Conservation (phyloP, 2,888 invertebrate species). For the Epirrhoe alternata region DNA sequence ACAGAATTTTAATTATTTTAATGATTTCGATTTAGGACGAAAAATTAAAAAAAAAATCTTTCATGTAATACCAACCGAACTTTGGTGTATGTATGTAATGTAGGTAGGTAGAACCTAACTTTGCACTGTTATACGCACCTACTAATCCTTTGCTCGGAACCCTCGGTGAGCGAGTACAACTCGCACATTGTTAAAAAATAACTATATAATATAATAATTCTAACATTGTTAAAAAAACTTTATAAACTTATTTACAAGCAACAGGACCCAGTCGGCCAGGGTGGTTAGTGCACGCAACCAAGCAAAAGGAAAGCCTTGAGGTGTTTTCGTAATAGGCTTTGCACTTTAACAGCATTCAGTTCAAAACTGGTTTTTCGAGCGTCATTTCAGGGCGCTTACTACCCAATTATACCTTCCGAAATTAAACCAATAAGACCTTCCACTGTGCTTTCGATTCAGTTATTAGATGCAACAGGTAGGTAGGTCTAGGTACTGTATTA, state of each 20-base stretch:
- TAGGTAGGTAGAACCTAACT: no score
- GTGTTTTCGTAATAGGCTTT: conserved; percentile 26
- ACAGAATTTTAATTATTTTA: no score
- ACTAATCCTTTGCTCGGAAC: no score
- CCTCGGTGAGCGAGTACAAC: no score
- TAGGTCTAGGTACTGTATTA: conserved; percentile 9
- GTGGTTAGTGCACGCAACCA: conserved; percentile 11
- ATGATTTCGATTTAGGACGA: no score
- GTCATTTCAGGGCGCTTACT: conserved; percentile 15
- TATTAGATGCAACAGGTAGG: not conserved
- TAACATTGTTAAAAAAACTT: no score
- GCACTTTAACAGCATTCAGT: conserved; percentile 20
- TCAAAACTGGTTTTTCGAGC: conserved; percentile 22
- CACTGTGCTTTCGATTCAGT: not conserved
- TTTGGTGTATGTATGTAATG: no score
- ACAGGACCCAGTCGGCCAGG: not conserved
- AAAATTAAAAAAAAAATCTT: no score
- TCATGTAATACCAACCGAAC: no score
- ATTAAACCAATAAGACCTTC: not conserved
- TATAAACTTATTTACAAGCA: not conserved
- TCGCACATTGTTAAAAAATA: no score
- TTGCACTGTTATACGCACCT: no score
- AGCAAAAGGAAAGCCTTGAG: conserved; percentile 23
- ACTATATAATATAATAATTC: no score
- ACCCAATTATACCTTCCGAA: conserved; percentile 6